These are phyloP conservation scores for Encarsia formosa DNA, from an alignment of 2,888 invertebrate species.

Conservation along the genomic window DNA sequence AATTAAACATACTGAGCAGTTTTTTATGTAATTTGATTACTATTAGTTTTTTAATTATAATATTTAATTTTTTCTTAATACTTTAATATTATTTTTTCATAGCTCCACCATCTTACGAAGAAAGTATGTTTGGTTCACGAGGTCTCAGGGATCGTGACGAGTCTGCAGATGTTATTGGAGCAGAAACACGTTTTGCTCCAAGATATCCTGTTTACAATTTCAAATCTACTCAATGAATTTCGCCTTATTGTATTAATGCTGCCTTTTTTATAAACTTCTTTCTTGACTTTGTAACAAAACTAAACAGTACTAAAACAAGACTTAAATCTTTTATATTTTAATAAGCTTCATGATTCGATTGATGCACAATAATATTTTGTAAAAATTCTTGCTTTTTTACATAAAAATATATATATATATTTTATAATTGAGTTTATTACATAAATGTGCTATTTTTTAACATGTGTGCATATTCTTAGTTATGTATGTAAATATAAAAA, in stretches of 20 bases:
- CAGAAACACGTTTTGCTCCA: constrained; percentile 42
- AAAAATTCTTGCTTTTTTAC: neutral
- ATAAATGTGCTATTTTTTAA: neutral
- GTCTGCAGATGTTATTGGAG: constrained; percentile 53
- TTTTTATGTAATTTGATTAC: neutral
- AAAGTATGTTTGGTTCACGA: constrained; percentile 56
- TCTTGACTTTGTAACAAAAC: constrained; percentile 14
- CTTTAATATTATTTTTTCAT: constrained; percentile 35
- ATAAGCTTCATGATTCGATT: constrained; percentile 11
- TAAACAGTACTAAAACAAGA: constrained; percentile 11
- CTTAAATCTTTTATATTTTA: constrained; percentile 19
- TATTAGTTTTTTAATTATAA: constrained; percentile 4
- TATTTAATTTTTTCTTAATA: constrained; percentile 15
- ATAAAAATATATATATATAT: constrained; percentile 9
- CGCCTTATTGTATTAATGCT: too few relatives aligned
- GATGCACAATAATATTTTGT: constrained; percentile 14
- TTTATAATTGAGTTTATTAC: neutral
- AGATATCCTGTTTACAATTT: constrained; percentile 48
- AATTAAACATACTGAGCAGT: neutral
- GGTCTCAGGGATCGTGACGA: constrained; percentile 64
- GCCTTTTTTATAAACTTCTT: too few relatives aligned
- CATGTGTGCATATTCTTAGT: too few relatives aligned
- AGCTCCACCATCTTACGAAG: constrained; percentile 67
- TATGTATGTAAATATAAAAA: too few relatives aligned
- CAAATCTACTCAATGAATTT: constrained; percentile 6